These are phyloP conservation scores for Dendrolimus kikuchii DNA, from an alignment of 1,140 invertebrate species.

Conservation along the genomic window DNA sequence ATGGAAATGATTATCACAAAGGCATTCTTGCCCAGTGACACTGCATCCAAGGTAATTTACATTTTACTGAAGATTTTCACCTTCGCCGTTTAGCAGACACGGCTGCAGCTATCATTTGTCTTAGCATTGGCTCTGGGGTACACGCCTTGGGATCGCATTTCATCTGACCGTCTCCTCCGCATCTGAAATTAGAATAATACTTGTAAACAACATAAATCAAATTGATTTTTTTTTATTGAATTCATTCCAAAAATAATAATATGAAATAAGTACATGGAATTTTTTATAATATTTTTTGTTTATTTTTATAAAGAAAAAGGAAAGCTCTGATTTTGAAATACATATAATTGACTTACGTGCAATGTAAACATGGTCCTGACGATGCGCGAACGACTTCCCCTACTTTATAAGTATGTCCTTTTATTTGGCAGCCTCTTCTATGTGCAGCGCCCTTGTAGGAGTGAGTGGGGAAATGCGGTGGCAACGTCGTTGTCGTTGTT, in stretches of 20 bases:
- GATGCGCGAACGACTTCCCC: conserved; percentile 87
- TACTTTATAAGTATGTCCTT: conserved; percentile 85
- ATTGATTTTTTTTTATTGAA: too few relatives aligned
- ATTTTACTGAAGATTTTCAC: conserved; percentile 70
- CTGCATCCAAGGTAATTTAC: conserved; percentile 22
- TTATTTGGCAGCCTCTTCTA: conserved; percentile 87
- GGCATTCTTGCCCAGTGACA: conserved; percentile 46
- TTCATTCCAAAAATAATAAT: too few relatives aligned
- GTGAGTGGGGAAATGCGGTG: conserved; percentile 85
- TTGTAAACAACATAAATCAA: neutral
- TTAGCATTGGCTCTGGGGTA: conserved; percentile 88
- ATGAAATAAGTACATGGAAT: too few relatives aligned
- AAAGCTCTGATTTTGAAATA: too few relatives aligned
- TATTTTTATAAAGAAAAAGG: too few relatives aligned
- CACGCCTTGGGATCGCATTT: conserved; percentile 92
- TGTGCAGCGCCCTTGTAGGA: conserved; percentile 82
- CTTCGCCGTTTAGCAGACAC: conserved; percentile 81
- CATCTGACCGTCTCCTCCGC: conserved; percentile 92
- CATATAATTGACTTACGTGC: conserved; percentile 82
- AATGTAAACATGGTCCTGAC: conserved; percentile 92
- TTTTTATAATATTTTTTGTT: too few relatives aligned
- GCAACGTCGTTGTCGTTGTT: conserved; percentile 88
- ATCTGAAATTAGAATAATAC: conserved; percentile 75
- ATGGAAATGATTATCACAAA: conserved; percentile 55
- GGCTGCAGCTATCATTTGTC: conserved; percentile 88